phyloP scores from a whole-genome alignment of 2,797 vertebrate genomes.

The Pterois miles region DNA sequence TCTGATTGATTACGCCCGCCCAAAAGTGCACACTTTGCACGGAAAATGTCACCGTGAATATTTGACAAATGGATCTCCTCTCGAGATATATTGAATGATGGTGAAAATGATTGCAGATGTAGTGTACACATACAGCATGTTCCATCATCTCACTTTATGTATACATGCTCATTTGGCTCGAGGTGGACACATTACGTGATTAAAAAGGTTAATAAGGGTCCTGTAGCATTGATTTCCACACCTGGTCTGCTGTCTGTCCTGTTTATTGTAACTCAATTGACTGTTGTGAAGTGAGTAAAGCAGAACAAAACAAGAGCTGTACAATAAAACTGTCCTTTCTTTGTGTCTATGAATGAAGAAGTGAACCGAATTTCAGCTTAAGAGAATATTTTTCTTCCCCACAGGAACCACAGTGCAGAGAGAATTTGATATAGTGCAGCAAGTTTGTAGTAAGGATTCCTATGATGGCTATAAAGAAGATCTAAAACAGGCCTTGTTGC shows the following conservation, averaged over 20 bases:
- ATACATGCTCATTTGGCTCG: constrained; percentile 12
- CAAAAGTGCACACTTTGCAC: constrained; percentile 76
- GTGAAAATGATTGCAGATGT: constrained; percentile 48
- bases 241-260: constrained; percentile 5
- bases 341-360: constrained; percentile 26
- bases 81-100: constrained; percentile 51
- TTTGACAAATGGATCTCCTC: constrained; percentile 76
- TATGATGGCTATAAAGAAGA: constrained; percentile 51
- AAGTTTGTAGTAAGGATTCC: constrained; percentile 34
- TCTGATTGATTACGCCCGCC: constrained; percentile 73
- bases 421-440: constrained; percentile 48
- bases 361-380: constrained; percentile 23
- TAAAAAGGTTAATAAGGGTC: constrained; percentile 33
- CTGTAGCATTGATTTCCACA: constrained; percentile 34
- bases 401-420: constrained; percentile 37
- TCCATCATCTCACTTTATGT: constrained; percentile 27
- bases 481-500: constrained; percentile 50
- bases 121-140: constrained; percentile 12
- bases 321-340: constrained; percentile 3
- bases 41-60: constrained; percentile 73
- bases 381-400: constrained; percentile 4
- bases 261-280: constrained; percentile 21
- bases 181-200: constrained; percentile 9
- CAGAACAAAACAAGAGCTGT: not conserved
- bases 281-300: constrained; percentile 29